Evolutionary conservation across 2,888 invertebrate species (phyloP), one percentile per base, ranked within the genome.

Genomic region (Pegoplata infirma): DNA sequence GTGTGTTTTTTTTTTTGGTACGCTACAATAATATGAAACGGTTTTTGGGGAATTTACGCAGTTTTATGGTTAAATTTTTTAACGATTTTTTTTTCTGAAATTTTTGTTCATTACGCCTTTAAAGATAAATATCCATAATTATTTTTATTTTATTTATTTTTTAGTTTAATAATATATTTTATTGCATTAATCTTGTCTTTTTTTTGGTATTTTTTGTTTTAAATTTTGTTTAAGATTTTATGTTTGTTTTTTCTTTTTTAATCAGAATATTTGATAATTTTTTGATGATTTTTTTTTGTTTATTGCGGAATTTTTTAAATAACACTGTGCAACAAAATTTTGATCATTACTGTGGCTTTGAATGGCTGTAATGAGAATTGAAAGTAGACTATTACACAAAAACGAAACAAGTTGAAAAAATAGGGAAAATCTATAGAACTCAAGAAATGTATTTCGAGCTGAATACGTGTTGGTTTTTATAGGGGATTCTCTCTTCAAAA

Each of bases 1-100:
- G n/a, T 71, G 12, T 21, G 12, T 25, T 51, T 28, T 10, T 40
- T 19, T 28, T 51, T 44, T 46, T 32, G 47, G 51, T 66, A 59
- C 55, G 61, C 74, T 79, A 68, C 67, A 75, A 72, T 79, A 72
- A 75, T 75, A 75, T 79, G 79, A 75, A 75, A 75, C 75, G 66
- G 14, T 75, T 69, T n/a, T 61, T 32, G 61, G 36, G n/a, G 36
- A 5, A 49, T 63, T 14, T 14, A 51, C 36, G 36, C 16, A 25
- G 4, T 51, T 53, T 67, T n/a, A 17, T 44, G 25, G 49, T 32
- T 17, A 23, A 17, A 14, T 64, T 64, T 51, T 55, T 40, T 28
- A 12, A 14, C 12, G 32, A 16, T 63, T 21, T 25, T 46, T 25
- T 76, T 72, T 28, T 55, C 25, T 67, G 63, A 49, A 23, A 56